Evolutionary conservation across 1,140 invertebrate species (phyloP), one percentile per base, ranked within the genome.

Genomic region (Popillia japonica): DNA sequence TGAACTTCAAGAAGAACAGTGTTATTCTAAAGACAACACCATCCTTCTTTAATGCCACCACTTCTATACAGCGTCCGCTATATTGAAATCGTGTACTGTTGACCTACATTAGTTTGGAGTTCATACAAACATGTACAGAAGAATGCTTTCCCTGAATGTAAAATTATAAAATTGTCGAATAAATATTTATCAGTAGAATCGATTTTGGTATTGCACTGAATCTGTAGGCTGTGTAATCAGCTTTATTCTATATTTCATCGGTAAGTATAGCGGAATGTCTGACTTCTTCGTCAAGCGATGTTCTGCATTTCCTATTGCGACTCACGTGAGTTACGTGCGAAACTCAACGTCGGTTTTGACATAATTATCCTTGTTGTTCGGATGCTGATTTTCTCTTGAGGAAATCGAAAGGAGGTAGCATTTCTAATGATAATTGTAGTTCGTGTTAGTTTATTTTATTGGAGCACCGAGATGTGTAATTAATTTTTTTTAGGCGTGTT

Each of bases 311-410:
- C 20, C 22, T 55, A 55, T 34, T 68, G 61, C 44, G n/a, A 48
- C 27, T n/a, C 14, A 14, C 2, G 48, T 17, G 48, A 34, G 9
- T 3, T 68, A 68, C 61, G 61, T 68, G 61, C 61, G 7, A 23
- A 68, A 68, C 61, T 68, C 61, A 68, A 68, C 61, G 61, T 68
- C 27, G 44, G 10, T 48, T 17, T 48, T 17, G n/a, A 48, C 10
- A 48, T 17, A 48, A 48, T 48, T 14, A 48, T 48, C 1, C 8
- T 14, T 48, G 8, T 2, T 14, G n/a, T 17, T 48, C 10, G 17
- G 61, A 27, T 68, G 61, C 20, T 68, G 61, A 68, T 9, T 68
- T 68, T 68, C 61, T 68, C 61, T 68, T 68, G 11, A 68, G 11
- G 61, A 68, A 68, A 68, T 9, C 14, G 61, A 68, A 68, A 68